Percentiles rank a stretch among this genome's conserved stretches.
These are phyloP conservation scores for Trachymyrmex septentrionalis DNA, from an alignment of 1,140 invertebrate species.

Conservation along the genomic window DNA sequence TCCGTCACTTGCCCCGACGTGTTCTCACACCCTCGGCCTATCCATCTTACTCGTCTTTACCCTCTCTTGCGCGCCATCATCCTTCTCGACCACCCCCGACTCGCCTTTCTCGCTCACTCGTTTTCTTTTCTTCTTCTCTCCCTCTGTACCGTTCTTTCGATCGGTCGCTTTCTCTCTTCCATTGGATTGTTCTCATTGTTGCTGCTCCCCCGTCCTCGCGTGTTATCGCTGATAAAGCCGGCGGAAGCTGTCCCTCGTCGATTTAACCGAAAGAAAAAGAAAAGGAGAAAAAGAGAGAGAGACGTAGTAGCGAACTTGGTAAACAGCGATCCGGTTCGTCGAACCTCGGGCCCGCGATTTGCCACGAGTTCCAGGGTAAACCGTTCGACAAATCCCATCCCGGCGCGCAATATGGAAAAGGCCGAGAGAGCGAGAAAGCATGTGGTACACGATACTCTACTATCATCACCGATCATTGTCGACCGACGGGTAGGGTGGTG, in stretches of 20 bases:
- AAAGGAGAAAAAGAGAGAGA: neutral
- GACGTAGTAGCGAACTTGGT: conserved; percentile 5
- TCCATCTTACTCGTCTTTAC: conserved; percentile 52
- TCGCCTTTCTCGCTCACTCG: conserved; percentile 18
- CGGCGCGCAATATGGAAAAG: conserved; percentile 51
- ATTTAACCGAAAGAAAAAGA: conserved; percentile 21
- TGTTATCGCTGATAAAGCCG: conserved; percentile 54
- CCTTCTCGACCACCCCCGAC: conserved; percentile 1
- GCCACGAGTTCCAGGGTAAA: conserved; percentile 53
- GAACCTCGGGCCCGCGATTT: conserved; percentile 55
- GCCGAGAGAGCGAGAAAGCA: neutral
- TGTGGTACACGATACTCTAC: neutral
- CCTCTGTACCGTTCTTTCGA: neutral
- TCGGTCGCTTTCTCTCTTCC: neutral
- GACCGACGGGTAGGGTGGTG: conserved; percentile 39
- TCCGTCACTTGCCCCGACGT: conserved; percentile 43
- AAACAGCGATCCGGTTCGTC: conserved; percentile 63
- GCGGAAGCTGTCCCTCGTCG: conserved; percentile 47
- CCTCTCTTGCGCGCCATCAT: neutral
- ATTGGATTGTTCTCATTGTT: conserved; percentile 38
- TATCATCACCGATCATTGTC: neutral
- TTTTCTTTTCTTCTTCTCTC: conserved; percentile 17
- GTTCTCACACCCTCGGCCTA: conserved; percentile 43
- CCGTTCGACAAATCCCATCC: conserved; percentile 61
- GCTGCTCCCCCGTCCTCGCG: conserved; percentile 19